Percentiles rank a stretch among this genome's conserved stretches.
phyloP scores from a whole-genome alignment of 2,797 vertebrate genomes.

The Loris lydekkerianus region DNA sequence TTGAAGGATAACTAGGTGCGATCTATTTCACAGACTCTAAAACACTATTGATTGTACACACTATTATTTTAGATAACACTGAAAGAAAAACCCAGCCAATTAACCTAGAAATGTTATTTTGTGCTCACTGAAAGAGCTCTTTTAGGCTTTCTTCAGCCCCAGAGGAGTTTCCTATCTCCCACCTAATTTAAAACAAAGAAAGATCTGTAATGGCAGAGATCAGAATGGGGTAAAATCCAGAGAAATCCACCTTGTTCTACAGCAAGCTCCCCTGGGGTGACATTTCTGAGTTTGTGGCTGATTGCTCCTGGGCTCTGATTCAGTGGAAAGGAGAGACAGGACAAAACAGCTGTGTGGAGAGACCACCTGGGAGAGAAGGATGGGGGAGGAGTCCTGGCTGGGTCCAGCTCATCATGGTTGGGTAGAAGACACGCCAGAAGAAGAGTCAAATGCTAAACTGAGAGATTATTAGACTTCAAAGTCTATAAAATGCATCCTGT shows the following conservation, averaged over 20 bases:
- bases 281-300: neutral
- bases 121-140: constrained; percentile 19
- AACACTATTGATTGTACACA: neutral
- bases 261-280: neutral
- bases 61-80: constrained; percentile 38
- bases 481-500: neutral
- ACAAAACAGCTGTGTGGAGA: neutral
- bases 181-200: constrained; percentile 33
- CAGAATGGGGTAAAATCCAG: neutral
- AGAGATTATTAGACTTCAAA: neutral
- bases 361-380: neutral
- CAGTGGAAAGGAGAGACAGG: neutral
- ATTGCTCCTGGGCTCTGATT: neutral
- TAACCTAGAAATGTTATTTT: constrained; percentile 13
- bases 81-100: constrained; percentile 7
- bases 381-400: neutral
- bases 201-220: neutral
- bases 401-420: neutral
- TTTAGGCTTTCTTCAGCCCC: constrained; percentile 1
- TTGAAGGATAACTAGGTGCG: neutral
- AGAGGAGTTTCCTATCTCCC: constrained; percentile 44
- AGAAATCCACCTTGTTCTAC: neutral
- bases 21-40: neutral
- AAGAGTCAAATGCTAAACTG: neutral
- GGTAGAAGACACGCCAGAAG: neutral